Conservation (phyloP, 2,113 vertebrate species). For the Cynocephalus volans region DNA sequence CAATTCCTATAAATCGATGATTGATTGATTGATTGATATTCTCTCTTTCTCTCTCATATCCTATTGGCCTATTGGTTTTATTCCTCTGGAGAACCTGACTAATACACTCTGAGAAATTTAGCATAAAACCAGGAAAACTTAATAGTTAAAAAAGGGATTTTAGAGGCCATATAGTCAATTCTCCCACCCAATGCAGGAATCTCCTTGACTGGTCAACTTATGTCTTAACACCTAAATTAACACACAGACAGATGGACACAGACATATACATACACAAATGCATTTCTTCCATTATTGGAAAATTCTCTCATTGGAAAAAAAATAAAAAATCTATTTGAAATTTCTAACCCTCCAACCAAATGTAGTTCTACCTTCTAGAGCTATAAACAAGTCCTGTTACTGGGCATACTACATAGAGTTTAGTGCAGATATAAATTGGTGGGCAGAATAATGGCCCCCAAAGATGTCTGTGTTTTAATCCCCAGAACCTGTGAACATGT, state of each 20-base stretch:
- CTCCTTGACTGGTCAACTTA: neutral
- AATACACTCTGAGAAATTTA: neutral
- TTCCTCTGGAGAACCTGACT: neutral
- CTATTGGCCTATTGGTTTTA: neutral
- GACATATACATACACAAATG: neutral
- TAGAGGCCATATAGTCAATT: neutral
- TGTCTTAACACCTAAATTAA: neutral
- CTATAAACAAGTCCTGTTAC: neutral
- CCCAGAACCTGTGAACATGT: neutral
- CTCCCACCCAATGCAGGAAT: neutral
- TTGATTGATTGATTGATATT: neutral
- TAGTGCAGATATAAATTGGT: neutral
- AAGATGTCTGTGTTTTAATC: neutral
- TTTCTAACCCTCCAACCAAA: conserved; percentile 4
- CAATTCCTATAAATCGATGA: neutral
- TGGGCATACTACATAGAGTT: neutral
- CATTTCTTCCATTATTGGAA: neutral
- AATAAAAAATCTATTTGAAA: neutral
- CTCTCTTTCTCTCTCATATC: neutral
- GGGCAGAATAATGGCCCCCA: neutral
- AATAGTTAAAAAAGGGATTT: neutral
- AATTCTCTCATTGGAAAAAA: neutral
- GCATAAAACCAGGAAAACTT: neutral
- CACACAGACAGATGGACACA: neutral
- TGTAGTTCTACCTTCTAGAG: conserved; percentile 48